A percentile compares a stretch with the other conserved stretches of the same genome.
These are phyloP conservation scores for Epinephelus malabaricus DNA, from an alignment of 2,797 vertebrate species.

Conservation along the genomic window DNA sequence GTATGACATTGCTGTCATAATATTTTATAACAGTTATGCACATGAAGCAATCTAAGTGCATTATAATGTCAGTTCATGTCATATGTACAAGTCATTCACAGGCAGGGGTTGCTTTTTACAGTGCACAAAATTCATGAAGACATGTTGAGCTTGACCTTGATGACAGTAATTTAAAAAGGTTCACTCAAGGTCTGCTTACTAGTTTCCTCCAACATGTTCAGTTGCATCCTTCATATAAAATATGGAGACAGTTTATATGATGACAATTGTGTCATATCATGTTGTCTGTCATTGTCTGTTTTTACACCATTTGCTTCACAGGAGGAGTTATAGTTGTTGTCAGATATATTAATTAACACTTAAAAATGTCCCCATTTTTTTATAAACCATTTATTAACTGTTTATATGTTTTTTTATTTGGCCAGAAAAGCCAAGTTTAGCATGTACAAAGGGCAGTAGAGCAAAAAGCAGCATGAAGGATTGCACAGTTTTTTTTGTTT, in stretches of 20 bases:
- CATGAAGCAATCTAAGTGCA: background rate
- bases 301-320: background rate
- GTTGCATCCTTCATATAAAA: background rate
- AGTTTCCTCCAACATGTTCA: background rate
- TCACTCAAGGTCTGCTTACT: no score
- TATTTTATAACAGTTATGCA: background rate
- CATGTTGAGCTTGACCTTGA: background rate
- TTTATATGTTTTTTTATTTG: background rate
- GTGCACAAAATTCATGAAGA: background rate
- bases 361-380: background rate
- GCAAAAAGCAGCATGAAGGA: slow-evolving; percentile 19
- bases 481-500: background rate
- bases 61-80: background rate
- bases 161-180: background rate
- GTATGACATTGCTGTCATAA: no score
- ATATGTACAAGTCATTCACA: background rate
- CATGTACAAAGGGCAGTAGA: background rate
- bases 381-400: background rate
- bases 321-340: background rate
- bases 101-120: background rate
- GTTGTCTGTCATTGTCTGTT: background rate
- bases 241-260: background rate
- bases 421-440: background rate
- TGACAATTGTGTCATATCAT: background rate
- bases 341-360: background rate